A percentile compares a stretch with the other conserved stretches of the same genome.
phyloP scores from a whole-genome alignment of 2,888 invertebrate genomes.

The Caenorhabditis uteleia region DNA sequence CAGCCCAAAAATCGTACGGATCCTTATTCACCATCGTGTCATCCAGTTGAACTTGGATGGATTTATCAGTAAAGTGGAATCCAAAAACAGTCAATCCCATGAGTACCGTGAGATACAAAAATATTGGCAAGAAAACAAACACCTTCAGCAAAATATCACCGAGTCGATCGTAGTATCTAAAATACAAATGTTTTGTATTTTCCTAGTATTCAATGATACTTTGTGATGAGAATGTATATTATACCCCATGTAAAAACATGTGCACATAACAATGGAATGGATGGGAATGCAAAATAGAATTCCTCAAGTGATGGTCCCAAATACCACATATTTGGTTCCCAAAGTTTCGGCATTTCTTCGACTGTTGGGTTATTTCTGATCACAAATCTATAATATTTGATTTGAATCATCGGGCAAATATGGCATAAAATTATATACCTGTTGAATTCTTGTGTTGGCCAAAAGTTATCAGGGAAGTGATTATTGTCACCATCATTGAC shows the following conservation, averaged over 20 bases:
- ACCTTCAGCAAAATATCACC: constrained; percentile 28
- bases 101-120: constrained; percentile 35
- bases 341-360: constrained; percentile 19
- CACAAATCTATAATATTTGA: constrained; percentile 31
- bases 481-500: constrained; percentile 6
- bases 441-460: constrained; percentile 61
- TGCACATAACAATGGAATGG: constrained; percentile 26
- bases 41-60: constrained; percentile 8
- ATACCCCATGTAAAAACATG: constrained; percentile 42
- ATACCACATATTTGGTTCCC: constrained; percentile 56
- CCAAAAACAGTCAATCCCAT: constrained; percentile 38
- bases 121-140: constrained; percentile 36
- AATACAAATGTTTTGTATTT: not conserved
- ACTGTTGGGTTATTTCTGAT: constrained; percentile 26
- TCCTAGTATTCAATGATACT: constrained; percentile 4
- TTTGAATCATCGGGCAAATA: not conserved
- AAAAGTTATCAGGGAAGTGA: constrained; percentile 53
- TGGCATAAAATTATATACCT: constrained; percentile 17
- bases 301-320: constrained; percentile 26
- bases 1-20: constrained; percentile 49
- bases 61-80: constrained; percentile 21
- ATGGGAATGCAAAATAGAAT: constrained; percentile 41
- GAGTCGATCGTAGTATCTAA: constrained; percentile 27
- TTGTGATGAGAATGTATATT: constrained; percentile 25
- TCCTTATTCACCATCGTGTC: constrained; percentile 38